Percentiles rank a stretch among this genome's conserved stretches.
These are phyloP conservation scores for Drosophila parabipectinata DNA, from an alignment of 1,140 invertebrate genomes.

Conservation along the genomic window DNA sequence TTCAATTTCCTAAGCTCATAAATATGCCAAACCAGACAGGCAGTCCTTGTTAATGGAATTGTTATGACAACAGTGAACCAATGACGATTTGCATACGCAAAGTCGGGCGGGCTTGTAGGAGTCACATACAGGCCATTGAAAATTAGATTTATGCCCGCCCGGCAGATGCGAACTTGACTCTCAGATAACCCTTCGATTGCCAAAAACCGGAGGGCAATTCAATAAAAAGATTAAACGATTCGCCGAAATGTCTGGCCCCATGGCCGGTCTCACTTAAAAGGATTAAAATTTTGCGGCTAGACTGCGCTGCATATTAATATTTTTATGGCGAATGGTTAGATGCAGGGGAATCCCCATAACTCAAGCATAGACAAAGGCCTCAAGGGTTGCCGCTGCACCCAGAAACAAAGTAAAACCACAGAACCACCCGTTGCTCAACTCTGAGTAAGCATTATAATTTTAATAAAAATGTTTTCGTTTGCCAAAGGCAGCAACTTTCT, in stretches of 20 bases:
- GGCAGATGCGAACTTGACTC: slow-evolving; percentile 59
- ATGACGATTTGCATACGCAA: slow-evolving; percentile 45
- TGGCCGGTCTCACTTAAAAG: slow-evolving; percentile 69
- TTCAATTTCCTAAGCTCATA: slow-evolving; percentile 72
- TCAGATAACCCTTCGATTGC: slow-evolving; percentile 40
- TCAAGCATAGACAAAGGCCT: slow-evolving; percentile 53
- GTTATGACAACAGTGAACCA: slow-evolving; percentile 63
- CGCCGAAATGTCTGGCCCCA: slow-evolving; percentile 15
- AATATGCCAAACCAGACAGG: slow-evolving; percentile 55
- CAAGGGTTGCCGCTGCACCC: slow-evolving; percentile 34
- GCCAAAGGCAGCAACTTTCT: slow-evolving; percentile 52
- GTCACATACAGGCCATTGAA: slow-evolving; percentile 46
- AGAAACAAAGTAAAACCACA: slow-evolving; percentile 22
- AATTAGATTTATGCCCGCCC: slow-evolving; percentile 66
- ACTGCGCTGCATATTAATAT: slow-evolving; percentile 60
- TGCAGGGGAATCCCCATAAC: slow-evolving; percentile 27
- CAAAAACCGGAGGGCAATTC: slow-evolving; percentile 53
- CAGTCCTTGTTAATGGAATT: slow-evolving; percentile 70
- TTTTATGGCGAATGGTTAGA: neutral
- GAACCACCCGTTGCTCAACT: slow-evolving; percentile 8
- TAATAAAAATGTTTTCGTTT: slow-evolving; percentile 69
- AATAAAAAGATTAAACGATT: slow-evolving; percentile 74
- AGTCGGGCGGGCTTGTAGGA: slow-evolving; percentile 9
- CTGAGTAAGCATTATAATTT: slow-evolving; percentile 71
- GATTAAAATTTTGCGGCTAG: slow-evolving; percentile 74